Conservation (phyloP, 2,113 vertebrate species). For the Protobothrops flavoviridis region DNA sequence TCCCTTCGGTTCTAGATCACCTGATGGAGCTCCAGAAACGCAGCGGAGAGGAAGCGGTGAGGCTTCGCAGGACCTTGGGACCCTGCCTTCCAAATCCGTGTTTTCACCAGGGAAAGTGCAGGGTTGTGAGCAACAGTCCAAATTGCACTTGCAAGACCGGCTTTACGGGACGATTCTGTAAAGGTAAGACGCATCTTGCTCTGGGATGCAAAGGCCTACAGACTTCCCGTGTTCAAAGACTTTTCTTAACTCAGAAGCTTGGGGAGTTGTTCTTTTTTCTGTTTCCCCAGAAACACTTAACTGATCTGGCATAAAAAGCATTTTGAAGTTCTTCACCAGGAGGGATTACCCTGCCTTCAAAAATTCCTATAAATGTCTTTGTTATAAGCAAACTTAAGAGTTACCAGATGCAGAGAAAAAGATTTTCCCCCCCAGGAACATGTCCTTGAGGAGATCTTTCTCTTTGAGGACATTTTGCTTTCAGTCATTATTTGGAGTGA, state of each 20-base stretch:
- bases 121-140: background rate
- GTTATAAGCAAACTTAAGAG: no score
- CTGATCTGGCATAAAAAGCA: no score
- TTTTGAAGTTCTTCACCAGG: no score
- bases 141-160: slow-evolving; percentile 57
- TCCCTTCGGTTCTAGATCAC: slow-evolving; percentile 41
- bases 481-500: no score
- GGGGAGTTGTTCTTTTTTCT: background rate
- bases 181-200: slow-evolving; percentile 46
- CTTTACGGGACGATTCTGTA: slow-evolving; percentile 50
- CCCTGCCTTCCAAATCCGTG: slow-evolving; percentile 49
- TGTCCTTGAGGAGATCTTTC: no score
- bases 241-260: background rate
- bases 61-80: background rate
- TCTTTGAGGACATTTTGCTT: no score
- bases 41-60: background rate
- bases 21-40: accelerated
- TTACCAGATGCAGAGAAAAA: no score
- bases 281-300: background rate
- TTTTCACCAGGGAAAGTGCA: slow-evolving; percentile 53
- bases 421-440: no score
- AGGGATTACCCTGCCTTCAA: no score
- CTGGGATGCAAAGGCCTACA: background rate
- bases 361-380: no score
- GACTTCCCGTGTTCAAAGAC: background rate